Evolutionary conservation across 2,888 invertebrate species (phyloP).

Genomic region (Cremastinae sp.): DNA sequence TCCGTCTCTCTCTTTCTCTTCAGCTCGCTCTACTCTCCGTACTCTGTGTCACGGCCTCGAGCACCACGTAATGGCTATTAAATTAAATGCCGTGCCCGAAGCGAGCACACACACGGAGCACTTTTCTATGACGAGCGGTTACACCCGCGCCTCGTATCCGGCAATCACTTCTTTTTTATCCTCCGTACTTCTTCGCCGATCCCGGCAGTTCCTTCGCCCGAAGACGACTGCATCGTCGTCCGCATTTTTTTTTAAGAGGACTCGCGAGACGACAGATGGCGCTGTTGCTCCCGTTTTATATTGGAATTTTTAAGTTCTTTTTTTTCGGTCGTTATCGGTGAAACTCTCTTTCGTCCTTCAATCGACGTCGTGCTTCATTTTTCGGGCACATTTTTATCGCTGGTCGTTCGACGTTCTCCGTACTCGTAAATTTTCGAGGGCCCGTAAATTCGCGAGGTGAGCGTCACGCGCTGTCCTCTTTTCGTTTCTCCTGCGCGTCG

Average conservation of each 20-base stretch:
- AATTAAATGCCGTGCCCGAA: conserved; percentile 61
- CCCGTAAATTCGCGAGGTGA: no score
- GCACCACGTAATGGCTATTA: conserved; percentile 63
- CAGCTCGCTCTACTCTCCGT: conserved; percentile 16
- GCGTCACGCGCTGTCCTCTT: no score
- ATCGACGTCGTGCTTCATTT: no score
- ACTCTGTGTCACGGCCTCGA: conserved; percentile 60
- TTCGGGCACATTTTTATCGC: no score
- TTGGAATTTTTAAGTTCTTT: no score
- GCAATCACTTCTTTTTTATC: conserved; percentile 22
- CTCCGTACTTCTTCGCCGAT: conserved; percentile 8
- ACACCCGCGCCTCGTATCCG: conserved; percentile 42
- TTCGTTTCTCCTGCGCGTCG: no score
- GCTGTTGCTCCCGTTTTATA: no score
- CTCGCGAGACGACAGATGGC: no score
- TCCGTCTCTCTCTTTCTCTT: conserved; percentile 27
- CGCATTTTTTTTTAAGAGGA: neutral
- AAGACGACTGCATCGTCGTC: neutral
- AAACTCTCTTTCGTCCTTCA: no score
- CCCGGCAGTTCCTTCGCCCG: neutral
- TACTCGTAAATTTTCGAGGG: no score
- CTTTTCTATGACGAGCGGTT: conserved; percentile 31
- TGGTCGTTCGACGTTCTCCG: no score
- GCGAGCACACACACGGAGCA: conserved; percentile 30
- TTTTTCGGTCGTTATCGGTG: no score